Evolutionary conservation across 2,797 vertebrate species (phyloP), one percentile per base, ranked within the genome.

Genomic region (Helarctos malayanus): DNA sequence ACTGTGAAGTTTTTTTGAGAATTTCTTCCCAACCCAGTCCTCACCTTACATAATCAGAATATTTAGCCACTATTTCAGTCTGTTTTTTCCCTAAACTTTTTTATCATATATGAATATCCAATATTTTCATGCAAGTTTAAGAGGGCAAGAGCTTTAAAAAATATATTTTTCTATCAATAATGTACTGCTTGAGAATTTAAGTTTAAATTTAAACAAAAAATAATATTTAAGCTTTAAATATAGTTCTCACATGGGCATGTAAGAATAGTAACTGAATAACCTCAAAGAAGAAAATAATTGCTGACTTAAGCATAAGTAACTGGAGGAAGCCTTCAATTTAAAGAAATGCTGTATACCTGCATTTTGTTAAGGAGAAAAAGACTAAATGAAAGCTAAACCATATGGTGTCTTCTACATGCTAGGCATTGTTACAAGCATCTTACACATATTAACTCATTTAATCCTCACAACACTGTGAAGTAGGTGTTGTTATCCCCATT

Each of bases 181-280:
- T 32, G 11, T 54, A 56, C 63, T 81, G 10, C 23, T 79, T 41
- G 32, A 92, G 12, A 96, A 73, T 29, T 63, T 63, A 63, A 63
- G 61, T 81, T 89, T 69, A 88, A 97, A 84, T 61, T 65, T 81
- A 87, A 81, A 89, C 27, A 41, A 73, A 91, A 69, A 76, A 29
- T 7, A 75, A 8, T 75, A 29, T 45, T 75, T 57, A 93, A 75
- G 27, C 10, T 73, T 91, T 97, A 96, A 93, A 84, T 78, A 95
- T 14, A 95, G 27, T 41, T 91, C 41, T 94, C 90, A 91, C 3
- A 45, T 4, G 3, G 54, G 23, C 35, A 89, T 25, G 76, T 32
- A 27, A 82, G 10, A 73, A 83, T 82, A 63, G 14, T 80, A 88
- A 82, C 1, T 56, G 0, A 18, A 57, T 71, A 93, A 92, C 94